Conservation (phyloP, 2,888 invertebrate species). For the Nomada lathburiana region DNA sequence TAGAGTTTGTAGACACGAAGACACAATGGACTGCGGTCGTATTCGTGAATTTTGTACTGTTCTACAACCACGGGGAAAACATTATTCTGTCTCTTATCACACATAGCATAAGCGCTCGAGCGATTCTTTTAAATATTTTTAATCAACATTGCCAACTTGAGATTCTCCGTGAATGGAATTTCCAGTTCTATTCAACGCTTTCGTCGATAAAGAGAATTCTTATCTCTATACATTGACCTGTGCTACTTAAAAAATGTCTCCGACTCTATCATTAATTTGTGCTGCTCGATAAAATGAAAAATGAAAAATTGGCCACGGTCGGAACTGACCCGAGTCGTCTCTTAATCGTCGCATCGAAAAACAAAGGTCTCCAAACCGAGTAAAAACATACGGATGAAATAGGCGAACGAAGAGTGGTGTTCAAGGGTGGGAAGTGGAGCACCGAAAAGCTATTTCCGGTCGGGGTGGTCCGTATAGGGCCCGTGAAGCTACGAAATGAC, state of each 20-base stretch:
- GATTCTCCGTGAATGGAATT: background rate
- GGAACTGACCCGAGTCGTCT: slow-evolving; percentile 7
- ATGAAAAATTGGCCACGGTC: background rate
- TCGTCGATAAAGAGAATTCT: background rate
- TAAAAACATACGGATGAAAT: background rate
- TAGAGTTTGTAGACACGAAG: background rate
- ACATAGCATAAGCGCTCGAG: slow-evolving; percentile 6
- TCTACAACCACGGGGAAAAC: background rate
- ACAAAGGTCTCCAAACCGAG: background rate
- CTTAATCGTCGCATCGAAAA: background rate
- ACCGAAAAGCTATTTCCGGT: slow-evolving; percentile 69
- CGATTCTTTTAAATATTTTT: slow-evolving; percentile 25
- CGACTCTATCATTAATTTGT: background rate
- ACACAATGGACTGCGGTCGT: slow-evolving; percentile 18
- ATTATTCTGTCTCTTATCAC: background rate
- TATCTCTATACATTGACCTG: background rate
- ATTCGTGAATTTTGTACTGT: slow-evolving; percentile 24
- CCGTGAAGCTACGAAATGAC: slow-evolving; percentile 65
- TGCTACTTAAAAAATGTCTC: background rate
- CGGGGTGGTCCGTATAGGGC: slow-evolving; percentile 74
- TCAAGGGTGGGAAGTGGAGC: slow-evolving; percentile 50
- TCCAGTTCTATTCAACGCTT: slow-evolving; percentile 27
- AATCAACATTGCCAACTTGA: background rate
- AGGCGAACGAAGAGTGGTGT: background rate
- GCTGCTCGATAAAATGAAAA: too few relatives aligned